These are phyloP conservation scores for Propithecus coquereli DNA, from an alignment of 2,113 vertebrate species.

Conservation along the genomic window DNA sequence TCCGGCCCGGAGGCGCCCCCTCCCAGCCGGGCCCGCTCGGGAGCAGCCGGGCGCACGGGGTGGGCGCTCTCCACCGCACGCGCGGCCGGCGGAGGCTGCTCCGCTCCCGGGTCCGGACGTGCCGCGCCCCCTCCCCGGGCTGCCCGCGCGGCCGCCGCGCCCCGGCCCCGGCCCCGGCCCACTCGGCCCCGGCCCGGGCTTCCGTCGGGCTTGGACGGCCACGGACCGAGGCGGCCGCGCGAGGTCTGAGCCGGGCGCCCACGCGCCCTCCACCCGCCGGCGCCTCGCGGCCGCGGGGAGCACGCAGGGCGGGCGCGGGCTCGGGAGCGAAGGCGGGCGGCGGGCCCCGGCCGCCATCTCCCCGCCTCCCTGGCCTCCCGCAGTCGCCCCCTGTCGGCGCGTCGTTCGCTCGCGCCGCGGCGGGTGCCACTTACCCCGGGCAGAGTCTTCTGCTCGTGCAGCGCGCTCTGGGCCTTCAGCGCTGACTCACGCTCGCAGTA, in stretches of 20 bases:
- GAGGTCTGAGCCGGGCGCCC: background rate
- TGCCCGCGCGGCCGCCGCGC: background rate
- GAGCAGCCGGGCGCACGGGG: background rate
- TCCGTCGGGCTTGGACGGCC: constrained; percentile 27
- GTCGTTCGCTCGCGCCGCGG: background rate
- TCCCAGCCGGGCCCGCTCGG: background rate
- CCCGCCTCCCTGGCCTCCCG: constrained; percentile 1
- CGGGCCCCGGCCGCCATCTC: background rate
- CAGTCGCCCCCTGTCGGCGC: constrained; percentile 68
- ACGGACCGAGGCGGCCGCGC: background rate
- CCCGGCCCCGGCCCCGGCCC: background rate
- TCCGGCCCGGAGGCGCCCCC: constrained; percentile 34
- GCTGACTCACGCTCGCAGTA: constrained; percentile 90
- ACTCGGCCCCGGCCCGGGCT: background rate
- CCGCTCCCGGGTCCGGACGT: background rate
- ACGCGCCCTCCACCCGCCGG: background rate
- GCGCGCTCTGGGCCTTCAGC: constrained; percentile 88
- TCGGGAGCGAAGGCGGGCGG: background rate
- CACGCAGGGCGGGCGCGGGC: background rate
- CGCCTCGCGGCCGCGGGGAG: background rate
- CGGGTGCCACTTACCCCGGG: constrained; percentile 85
- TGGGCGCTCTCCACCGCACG: background rate
- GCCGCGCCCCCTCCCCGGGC: background rate
- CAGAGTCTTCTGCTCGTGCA: constrained; percentile 89
- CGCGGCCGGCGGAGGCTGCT: background rate